These are phyloP conservation scores for Eueides isabella DNA, from an alignment of 1,140 invertebrate species.

Conservation along the genomic window DNA sequence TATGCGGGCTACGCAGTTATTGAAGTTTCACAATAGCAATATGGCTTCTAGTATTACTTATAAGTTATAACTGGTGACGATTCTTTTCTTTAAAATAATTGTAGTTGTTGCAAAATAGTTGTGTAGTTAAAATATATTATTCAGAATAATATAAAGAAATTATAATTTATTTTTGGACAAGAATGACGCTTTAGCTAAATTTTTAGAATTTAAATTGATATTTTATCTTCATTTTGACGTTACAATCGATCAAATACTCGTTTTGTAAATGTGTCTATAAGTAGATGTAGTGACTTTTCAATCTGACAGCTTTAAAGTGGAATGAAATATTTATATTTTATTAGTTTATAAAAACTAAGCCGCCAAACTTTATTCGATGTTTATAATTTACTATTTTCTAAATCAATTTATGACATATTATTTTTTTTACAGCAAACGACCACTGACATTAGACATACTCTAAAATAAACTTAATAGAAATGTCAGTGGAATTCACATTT, in stretches of 20 bases:
- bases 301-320: not conserved
- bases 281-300: not conserved
- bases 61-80: slow-evolving; percentile 61
- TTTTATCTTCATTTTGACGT: slow-evolving; percentile 5
- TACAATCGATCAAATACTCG: slow-evolving; percentile 4
- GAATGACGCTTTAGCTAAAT: not conserved
- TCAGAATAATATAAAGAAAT: not conserved
- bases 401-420: slow-evolving; percentile 16
- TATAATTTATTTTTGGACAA: not conserved
- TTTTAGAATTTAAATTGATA: not conserved
- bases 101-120: too few species aligned
- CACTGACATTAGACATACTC: slow-evolving; percentile 29
- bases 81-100: slow-evolving; percentile 51
- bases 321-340: slow-evolving; percentile 6
- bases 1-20: slow-evolving; percentile 77
- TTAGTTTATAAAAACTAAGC: slow-evolving; percentile 1
- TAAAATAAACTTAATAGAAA: slow-evolving; percentile 32
- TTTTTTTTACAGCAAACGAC: slow-evolving; percentile 15
- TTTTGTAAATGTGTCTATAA: not conserved
- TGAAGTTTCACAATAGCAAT: slow-evolving; percentile 77
- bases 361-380: not conserved
- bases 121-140: not conserved
- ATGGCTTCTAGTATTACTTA: slow-evolving; percentile 64
- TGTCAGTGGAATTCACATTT: slow-evolving; percentile 31
- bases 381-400: slow-evolving; percentile 4